phyloP scores from a whole-genome alignment of 2,888 invertebrate genomes.

The Himalopsyche anomala region DNA sequence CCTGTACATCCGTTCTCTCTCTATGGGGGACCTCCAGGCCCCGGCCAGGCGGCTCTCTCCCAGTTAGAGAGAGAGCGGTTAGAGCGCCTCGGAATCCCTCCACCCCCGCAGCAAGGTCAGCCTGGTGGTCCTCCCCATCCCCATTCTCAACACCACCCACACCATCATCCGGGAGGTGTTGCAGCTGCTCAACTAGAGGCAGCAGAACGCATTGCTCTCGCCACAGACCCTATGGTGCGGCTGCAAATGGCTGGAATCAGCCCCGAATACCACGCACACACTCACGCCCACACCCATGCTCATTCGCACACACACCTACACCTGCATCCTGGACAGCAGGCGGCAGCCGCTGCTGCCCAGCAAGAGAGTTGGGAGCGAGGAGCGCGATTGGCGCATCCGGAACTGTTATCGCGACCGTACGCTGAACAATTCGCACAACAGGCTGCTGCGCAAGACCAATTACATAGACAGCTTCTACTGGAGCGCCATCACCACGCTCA shows the following conservation, averaged over 20 bases:
- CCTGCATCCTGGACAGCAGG: constrained; percentile 86
- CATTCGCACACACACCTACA: constrained; percentile 93
- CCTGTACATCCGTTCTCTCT: constrained; percentile 85
- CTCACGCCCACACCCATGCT: constrained; percentile 93
- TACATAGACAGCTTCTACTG: constrained; percentile 89
- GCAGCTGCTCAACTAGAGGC: constrained; percentile 82
- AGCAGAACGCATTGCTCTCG: constrained; percentile 88
- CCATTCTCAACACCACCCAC: constrained; percentile 77
- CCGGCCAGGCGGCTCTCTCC: constrained; percentile 81
- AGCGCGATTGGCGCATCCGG: constrained; percentile 85
- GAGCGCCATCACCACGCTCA: constrained; percentile 85
- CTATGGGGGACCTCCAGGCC: constrained; percentile 84
- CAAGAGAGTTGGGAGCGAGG: constrained; percentile 80
- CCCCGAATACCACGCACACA: constrained; percentile 94
- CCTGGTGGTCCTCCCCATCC: constrained; percentile 76
- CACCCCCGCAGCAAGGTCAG: constrained; percentile 75
- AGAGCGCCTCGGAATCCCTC: constrained; percentile 87
- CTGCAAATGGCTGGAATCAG: constrained; percentile 95
- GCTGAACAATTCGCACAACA: constrained; percentile 89
- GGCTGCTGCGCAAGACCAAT: constrained; percentile 89
- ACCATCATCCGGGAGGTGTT: constrained; percentile 74
- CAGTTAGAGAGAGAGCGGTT: constrained; percentile 92
- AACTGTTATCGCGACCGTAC: constrained; percentile 87
- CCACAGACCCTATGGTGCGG: constrained; percentile 94
- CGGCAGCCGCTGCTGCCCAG: constrained; percentile 78